A percentile compares a stretch with the other conserved stretches of the same genome.
These are phyloP conservation scores for Mohoua ochrocephala DNA, from an alignment of 2,113 vertebrate genomes.

Conservation along the genomic window DNA sequence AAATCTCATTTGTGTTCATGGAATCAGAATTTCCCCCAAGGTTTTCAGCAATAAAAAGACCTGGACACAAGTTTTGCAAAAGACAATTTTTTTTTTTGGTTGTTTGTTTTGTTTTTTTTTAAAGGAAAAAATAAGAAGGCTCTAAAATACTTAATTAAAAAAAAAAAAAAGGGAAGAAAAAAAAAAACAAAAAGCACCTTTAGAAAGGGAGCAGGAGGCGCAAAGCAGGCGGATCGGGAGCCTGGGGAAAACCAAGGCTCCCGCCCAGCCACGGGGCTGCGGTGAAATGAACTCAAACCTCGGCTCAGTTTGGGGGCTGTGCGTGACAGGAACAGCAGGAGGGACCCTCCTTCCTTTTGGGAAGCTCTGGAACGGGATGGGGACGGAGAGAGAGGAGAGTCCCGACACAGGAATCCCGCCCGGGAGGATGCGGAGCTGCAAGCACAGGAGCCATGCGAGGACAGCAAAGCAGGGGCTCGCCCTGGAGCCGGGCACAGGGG, in stretches of 20 bases:
- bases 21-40: background rate
- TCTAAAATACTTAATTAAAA: background rate
- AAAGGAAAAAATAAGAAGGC: background rate
- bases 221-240: background rate
- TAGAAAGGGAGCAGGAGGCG: background rate
- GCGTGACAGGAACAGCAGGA: background rate
- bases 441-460: background rate
- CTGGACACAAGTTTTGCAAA: background rate
- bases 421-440: background rate
- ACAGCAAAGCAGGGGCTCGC: background rate
- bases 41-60: background rate
- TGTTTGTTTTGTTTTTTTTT: background rate
- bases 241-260: background rate
- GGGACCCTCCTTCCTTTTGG: background rate
- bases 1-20: background rate
- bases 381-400: background rate
- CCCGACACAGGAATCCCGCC: background rate
- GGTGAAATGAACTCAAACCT: background rate
- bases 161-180: background rate
- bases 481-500: background rate
- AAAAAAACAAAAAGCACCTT: background rate
- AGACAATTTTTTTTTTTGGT: background rate
- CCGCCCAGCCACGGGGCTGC: background rate
- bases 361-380: background rate
- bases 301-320: background rate